A percentile compares a stretch with the other conserved stretches of the same genome.
Conservation (phyloP, 1,140 invertebrate species). For the Xylocopa sonorina region DNA sequence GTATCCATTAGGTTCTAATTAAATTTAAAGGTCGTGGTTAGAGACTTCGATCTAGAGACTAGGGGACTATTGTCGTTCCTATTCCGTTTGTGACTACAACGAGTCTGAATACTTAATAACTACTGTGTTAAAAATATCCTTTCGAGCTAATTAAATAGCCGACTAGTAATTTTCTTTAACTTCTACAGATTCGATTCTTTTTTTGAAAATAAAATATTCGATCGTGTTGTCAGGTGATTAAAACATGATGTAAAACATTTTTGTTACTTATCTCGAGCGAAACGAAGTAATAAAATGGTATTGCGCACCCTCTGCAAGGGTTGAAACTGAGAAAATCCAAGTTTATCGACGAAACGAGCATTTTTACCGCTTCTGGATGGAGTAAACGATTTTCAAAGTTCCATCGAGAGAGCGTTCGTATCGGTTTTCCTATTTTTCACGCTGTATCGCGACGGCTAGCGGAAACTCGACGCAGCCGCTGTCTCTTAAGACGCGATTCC, state of each 20-base stretch:
- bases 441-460: background rate
- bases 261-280: no score
- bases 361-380: background rate
- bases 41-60: constrained; percentile 55
- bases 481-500: constrained; percentile 33
- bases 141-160: background rate
- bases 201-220: no score
- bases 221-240: no score
- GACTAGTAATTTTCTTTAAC: no score
- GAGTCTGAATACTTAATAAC: constrained; percentile 29
- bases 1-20: constrained; percentile 56
- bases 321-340: no score
- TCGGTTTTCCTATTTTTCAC: constrained; percentile 30
- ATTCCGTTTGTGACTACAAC: constrained; percentile 12
- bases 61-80: constrained; percentile 17
- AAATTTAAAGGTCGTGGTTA: constrained; percentile 52
- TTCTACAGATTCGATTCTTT: no score
- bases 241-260: no score
- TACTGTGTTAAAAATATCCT: background rate
- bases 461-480: constrained; percentile 13
- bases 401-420: background rate
- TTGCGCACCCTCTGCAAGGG: no score
- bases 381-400: background rate
- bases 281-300: no score
- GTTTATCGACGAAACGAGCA: no score